These are phyloP conservation scores for Drosophila micromelanica DNA, from an alignment of 1,140 invertebrate genomes.

Conservation along the genomic window DNA sequence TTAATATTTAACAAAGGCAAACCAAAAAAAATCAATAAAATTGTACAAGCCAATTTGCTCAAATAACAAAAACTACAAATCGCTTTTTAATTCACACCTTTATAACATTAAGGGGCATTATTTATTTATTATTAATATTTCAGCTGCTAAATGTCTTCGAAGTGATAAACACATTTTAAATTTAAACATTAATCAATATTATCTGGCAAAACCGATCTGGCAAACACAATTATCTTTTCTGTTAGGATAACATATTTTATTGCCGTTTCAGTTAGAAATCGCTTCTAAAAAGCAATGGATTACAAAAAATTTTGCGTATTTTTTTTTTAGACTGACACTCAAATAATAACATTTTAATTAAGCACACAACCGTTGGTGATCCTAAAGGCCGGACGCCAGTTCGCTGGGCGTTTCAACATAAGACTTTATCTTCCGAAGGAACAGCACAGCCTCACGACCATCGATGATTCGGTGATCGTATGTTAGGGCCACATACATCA, in stretches of 20 bases:
- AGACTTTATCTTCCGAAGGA: slow-evolving; percentile 97
- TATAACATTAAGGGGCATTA: background rate
- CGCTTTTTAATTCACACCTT: slow-evolving; percentile 8
- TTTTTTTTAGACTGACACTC: background rate
- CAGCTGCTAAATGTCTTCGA: background rate
- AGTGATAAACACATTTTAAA: too few relatives aligned
- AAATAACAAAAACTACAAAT: slow-evolving; percentile 69
- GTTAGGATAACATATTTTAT: too few relatives aligned
- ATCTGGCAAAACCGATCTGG: too few relatives aligned
- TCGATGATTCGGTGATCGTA: slow-evolving; percentile 99
- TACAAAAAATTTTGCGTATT: slow-evolving; percentile 16
- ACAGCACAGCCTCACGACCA: slow-evolving; percentile 99
- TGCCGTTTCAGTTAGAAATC: too few relatives aligned
- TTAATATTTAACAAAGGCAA: slow-evolving; percentile 37
- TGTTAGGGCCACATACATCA: slow-evolving; percentile 99
- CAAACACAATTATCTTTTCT: too few relatives aligned
- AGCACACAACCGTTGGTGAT: background rate
- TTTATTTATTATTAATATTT: background rate
- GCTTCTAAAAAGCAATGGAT: too few relatives aligned
- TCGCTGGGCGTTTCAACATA: slow-evolving; percentile 95
- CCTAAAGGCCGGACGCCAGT: slow-evolving; percentile 8
- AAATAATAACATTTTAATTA: background rate
- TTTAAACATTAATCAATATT: too few relatives aligned
- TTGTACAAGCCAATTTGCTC: slow-evolving; percentile 84
- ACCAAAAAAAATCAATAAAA: slow-evolving; percentile 77